phyloP scores from a whole-genome alignment of 2,888 invertebrate genomes.

The Apotomis betuletana region DNA sequence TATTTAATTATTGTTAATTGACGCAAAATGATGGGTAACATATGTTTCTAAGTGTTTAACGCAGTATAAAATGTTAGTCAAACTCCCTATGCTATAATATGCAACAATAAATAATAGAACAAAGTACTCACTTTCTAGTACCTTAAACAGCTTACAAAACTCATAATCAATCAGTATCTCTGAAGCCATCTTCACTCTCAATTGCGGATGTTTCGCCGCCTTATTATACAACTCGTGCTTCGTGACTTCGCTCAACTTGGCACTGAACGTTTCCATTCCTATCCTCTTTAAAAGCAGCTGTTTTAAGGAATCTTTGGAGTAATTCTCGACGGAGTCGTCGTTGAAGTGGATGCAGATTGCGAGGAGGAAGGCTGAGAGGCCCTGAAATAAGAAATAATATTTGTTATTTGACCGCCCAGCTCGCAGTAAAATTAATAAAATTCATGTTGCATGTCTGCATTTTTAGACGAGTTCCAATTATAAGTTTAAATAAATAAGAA shows the following conservation, averaged over 20 bases:
- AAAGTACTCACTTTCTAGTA: slow-evolving; percentile 85
- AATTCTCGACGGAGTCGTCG: slow-evolving; percentile 90
- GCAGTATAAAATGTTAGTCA: too few relatives aligned
- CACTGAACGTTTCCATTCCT: slow-evolving; percentile 93
- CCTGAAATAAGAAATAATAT: slow-evolving; percentile 55
- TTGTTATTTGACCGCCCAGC: too few relatives aligned
- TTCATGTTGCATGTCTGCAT: too few relatives aligned
- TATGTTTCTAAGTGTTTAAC: too few relatives aligned
- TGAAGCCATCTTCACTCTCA: slow-evolving; percentile 87
- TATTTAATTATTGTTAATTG: too few relatives aligned
- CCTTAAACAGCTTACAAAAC: slow-evolving; percentile 96
- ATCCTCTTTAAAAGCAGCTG: slow-evolving; percentile 93
- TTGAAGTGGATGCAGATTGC: slow-evolving; percentile 96
- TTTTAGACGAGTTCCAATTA: too few relatives aligned
- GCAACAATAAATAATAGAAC: too few relatives aligned
- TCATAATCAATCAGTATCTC: slow-evolving; percentile 97
- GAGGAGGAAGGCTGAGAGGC: slow-evolving; percentile 95
- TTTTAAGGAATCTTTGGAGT: slow-evolving; percentile 87
- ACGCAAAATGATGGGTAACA: too few relatives aligned
- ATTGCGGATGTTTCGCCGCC: slow-evolving; percentile 97
- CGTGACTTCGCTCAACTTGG: slow-evolving; percentile 93
- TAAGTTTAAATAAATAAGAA: too few relatives aligned
- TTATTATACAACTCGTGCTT: slow-evolving; percentile 95
- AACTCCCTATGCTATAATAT: too few relatives aligned
- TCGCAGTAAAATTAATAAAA: too few relatives aligned